Base-by-base conservation (phyloP, 2,113 vertebrate genomes). In the Cephalophus harveyi region DNA sequence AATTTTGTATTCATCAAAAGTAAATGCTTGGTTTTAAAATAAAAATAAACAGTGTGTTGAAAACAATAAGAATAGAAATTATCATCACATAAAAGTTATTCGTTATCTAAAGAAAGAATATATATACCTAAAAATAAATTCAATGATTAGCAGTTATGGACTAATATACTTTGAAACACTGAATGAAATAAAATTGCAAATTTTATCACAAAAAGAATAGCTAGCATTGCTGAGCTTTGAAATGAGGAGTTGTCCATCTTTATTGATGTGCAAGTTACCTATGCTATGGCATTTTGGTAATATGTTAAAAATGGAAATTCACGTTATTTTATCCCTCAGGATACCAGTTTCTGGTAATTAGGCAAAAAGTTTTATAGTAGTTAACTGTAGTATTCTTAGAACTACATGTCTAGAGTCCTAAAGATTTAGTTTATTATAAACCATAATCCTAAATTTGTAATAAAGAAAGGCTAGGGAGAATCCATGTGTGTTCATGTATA, bases 1-100 rank as follows among this genome's bases (percentile, higher is more conserved):
- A 64, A n/a, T 84, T 76, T 91, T 97, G 46, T 36, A 97, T 97
- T 92, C n/a, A 93, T 40, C 50, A 94, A 79, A 94, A 36, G 27
- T 84, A 89, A 94, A 64, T 97, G 27, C 43, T 95, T 21, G 1
- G 25, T 74, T 97, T 96, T 33, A 55, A 12, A 54, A 40, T 1
- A 52, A 91, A 98, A 97, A 93, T 36, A 40, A 97, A 92, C 1
- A 4, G 7, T 27, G 0, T 87, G 4, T 48, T 97, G 48, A 84
- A 96, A 98, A 94, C 27, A 55, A 28, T 91, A 95, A 85, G 16
- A 8, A 21, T 86, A 57, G 71, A 25, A 21, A 97, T 54, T 21
- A 57, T 93, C 57, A 94, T 55, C n/a, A 40, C 85, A 88, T 30
- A 88, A 36, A 96, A 2, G 7, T 57, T 79, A 91, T 62, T 82